Evolutionary conservation across 1,140 invertebrate genomes (phyloP), one percentile per base, ranked within the genome.

Genomic region (Eupeodes corollae): DNA sequence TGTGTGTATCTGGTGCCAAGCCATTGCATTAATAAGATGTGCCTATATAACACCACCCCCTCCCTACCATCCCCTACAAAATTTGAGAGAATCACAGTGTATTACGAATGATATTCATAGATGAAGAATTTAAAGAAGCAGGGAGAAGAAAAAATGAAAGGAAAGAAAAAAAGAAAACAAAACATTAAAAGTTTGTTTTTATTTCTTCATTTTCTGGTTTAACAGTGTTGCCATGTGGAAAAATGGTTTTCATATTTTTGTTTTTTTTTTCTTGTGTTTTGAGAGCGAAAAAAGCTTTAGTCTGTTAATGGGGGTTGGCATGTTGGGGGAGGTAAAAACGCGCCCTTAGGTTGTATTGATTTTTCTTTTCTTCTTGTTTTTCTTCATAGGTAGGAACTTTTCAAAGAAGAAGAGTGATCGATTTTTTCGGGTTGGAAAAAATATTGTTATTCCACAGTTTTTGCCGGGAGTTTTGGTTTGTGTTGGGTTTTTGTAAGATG

Each of bases 231-330:
- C 35, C 13, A n/a, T 37, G 35, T 37, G 13, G 15, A 37, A 15
- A 9, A 34, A 10, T 34, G 9, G n/a, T 34, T 34, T n/a, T n/a
- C 15, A 15, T 15, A 37, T 15, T n/a, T 19, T 41, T 19, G 2
- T 41, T 41, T 12, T 41, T 41, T n/a, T 41, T 15, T 14, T 41
- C 6, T 41, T 19, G 5, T 41, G 14, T 15, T 6, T n/a, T n/a
- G n/a, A n/a, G n/a, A n/a, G n/a, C n/a, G 11, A 15, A 53, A 57
- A 55, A 57, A 35, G 59, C 59, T 59, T 59, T 59, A 61, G 62
- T 62, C 57, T 57, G 59, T 62, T 50, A 46, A 44, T 54, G 18
- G 2, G 18, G 18, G 9, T 16, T 41, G 3, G 18, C 6, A 41
- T 5, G 39, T 5, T 12, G 18, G 11, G 18, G 18, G 19, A 5